Evolutionary conservation across 2,797 vertebrate genomes (phyloP).

Genomic region (Diplodus sargus): DNA sequence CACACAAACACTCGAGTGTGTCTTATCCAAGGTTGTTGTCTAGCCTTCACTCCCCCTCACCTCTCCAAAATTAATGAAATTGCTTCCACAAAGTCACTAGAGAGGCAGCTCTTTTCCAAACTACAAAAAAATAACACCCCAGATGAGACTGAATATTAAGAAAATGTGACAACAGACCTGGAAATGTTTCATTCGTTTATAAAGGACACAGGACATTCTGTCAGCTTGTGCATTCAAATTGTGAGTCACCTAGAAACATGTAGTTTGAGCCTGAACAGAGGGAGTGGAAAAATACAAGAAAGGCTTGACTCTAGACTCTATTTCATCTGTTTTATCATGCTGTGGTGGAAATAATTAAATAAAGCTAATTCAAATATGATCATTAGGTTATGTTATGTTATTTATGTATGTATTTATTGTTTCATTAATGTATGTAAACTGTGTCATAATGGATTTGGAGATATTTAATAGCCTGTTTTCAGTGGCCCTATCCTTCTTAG

Average conservation of each 20-base stretch:
- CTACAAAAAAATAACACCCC: constrained; percentile 3
- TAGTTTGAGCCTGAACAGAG: constrained; percentile 19
- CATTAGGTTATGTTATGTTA: neutral
- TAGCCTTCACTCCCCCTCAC: constrained; percentile 19
- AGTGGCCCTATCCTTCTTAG: too few relatives aligned
- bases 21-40: constrained; percentile 52
- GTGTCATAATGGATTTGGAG: neutral
- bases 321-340: constrained; percentile 6
- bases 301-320: neutral
- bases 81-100: constrained; percentile 24
- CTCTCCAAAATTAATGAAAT: constrained; percentile 61
- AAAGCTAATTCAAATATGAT: neutral
- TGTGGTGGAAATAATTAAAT: constrained; percentile 3
- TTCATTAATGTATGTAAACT: neutral
- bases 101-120: constrained; percentile 26
- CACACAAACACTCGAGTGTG: constrained; percentile 25
- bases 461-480: neutral
- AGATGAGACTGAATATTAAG: constrained; percentile 6
- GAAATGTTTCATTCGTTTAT: constrained; percentile 15
- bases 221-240: constrained; percentile 18
- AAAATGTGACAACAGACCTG: constrained; percentile 29
- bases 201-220: constrained; percentile 18
- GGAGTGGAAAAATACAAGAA: constrained; percentile 5
- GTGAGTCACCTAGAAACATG: constrained; percentile 25
- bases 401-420: neutral